Conservation (phyloP, 2,797 vertebrate species). For the Arnoldichthys spilopterus region DNA sequence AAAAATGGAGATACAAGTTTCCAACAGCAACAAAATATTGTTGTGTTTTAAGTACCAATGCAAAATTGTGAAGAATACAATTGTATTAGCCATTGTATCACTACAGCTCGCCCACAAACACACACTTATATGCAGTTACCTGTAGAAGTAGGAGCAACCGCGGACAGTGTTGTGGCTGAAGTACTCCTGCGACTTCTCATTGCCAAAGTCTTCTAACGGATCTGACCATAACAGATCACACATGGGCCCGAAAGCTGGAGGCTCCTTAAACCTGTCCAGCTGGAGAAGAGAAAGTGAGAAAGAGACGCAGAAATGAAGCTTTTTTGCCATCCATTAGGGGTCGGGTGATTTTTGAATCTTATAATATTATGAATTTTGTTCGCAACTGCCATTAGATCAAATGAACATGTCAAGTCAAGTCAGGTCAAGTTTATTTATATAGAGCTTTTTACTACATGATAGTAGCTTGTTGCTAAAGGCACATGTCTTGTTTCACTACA, state of each 20-base stretch:
- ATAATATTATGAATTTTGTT: too few relatives aligned
- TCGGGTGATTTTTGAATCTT: too few relatives aligned
- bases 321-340: background rate
- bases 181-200: slow-evolving; percentile 84
- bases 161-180: slow-evolving; percentile 83
- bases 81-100: background rate
- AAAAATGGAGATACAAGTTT: too few relatives aligned
- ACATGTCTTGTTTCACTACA: too few relatives aligned
- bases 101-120: background rate
- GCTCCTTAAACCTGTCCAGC: slow-evolving; percentile 86
- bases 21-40: too few relatives aligned
- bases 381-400: too few relatives aligned
- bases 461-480: background rate
- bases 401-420: too few relatives aligned
- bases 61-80: background rate
- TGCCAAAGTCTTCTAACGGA: slow-evolving; percentile 84
- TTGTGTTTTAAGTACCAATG: too few relatives aligned
- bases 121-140: slow-evolving; percentile 63
- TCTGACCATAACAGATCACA: slow-evolving; percentile 84
- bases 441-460: too few relatives aligned
- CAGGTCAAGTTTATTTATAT: too few relatives aligned
- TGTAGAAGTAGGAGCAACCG: slow-evolving; percentile 86
- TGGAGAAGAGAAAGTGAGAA: slow-evolving; percentile 58
- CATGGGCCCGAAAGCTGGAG: slow-evolving; percentile 83
- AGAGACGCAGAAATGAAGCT: background rate